Evolutionary conservation across 1,140 invertebrate species (phyloP).

Genomic region (Armadillidium nasatum): DNA sequence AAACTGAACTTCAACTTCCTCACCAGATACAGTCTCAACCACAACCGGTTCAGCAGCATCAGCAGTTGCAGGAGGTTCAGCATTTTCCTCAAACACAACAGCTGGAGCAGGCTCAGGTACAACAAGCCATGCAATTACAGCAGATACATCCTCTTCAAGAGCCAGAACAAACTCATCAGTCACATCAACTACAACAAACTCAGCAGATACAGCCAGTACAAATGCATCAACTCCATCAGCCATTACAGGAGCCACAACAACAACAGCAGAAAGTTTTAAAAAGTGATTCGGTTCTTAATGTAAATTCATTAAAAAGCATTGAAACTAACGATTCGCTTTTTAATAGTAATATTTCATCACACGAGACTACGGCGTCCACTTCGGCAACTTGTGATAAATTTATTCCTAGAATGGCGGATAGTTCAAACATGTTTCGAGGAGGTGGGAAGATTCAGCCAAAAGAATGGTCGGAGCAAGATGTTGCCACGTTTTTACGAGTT

Average conservation of each 20-base stretch:
- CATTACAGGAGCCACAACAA: too few relatives aligned
- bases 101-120: not conserved
- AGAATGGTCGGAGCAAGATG: conserved; percentile 75
- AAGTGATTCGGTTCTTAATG: too few relatives aligned
- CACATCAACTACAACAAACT: too few relatives aligned
- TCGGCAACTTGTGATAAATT: not conserved
- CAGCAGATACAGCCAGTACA: too few relatives aligned
- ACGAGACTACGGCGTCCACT: conserved; percentile 16
- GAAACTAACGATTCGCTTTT: too few relatives aligned
- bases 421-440: conserved; percentile 13
- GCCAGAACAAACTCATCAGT: too few relatives aligned
- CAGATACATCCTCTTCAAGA: too few relatives aligned
- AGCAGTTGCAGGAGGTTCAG: not conserved
- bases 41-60: not conserved
- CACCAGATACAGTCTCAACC: not conserved
- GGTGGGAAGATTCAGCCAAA: conserved; percentile 53
- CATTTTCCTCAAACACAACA: conserved; percentile 9
- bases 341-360: conserved; percentile 10
- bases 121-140: too few relatives aligned
- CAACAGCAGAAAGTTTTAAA: too few relatives aligned
- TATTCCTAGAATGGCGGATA: conserved; percentile 39
- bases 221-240: too few relatives aligned
- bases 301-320: too few relatives aligned
- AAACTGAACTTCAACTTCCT: conserved; percentile 3
- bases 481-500: conserved; percentile 76